phyloP scores from a whole-genome alignment of 2,113 vertebrate genomes.

The Crotalus horridus region DNA sequence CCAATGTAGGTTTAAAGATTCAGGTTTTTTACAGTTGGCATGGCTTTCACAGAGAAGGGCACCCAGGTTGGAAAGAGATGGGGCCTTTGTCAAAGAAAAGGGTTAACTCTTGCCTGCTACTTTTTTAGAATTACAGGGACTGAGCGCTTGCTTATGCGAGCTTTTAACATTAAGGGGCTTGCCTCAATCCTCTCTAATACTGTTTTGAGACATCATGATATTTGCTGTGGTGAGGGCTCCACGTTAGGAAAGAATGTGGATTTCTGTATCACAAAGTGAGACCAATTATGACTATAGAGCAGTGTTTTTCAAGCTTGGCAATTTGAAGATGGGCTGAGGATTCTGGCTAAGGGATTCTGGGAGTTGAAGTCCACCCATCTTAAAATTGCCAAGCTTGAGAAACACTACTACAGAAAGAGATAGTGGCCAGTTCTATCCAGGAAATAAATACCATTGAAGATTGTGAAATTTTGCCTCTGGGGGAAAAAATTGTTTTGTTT shows the following conservation, averaged over 20 bases:
- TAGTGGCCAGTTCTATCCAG: not conserved
- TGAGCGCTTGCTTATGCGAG: not conserved
- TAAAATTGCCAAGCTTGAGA: not conserved
- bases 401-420: not conserved
- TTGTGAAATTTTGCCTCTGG: not conserved
- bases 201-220: not conserved
- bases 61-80: not conserved
- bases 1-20: not conserved
- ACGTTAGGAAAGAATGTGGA: not conserved
- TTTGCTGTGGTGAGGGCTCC: not conserved
- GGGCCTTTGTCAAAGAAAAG: not conserved
- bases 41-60: not conserved
- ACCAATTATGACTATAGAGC: not conserved
- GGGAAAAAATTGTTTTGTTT: not conserved
- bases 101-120: not conserved
- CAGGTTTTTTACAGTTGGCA: not conserved
- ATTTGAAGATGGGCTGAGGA: not conserved
- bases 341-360: not conserved
- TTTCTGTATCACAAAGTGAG: not conserved
- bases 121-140: not conserved
- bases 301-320: not conserved
- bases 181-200: not conserved
- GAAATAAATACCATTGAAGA: not conserved
- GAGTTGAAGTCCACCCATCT: not conserved
- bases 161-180: not conserved